phyloP scores from a whole-genome alignment of 2,797 vertebrate species.

The Trichosurus vulpecula region DNA sequence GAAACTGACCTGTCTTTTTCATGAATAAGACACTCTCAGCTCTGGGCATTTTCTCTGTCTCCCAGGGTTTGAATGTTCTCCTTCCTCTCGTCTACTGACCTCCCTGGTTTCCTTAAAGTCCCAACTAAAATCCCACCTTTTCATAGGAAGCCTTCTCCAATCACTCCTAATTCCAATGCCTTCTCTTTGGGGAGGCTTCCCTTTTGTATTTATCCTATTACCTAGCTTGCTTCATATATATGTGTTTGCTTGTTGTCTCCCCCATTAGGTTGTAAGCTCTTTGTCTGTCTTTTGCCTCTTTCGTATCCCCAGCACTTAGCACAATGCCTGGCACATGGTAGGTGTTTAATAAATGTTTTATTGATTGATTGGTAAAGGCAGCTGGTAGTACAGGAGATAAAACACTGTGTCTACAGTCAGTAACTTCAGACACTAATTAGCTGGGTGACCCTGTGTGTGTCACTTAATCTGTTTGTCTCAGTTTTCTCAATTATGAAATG shows the following conservation, averaged over 20 bases:
- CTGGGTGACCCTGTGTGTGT: neutral
- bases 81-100: neutral
- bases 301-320: neutral
- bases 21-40: neutral
- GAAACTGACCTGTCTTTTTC: neutral
- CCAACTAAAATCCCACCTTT: neutral
- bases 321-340: neutral
- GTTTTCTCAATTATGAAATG: neutral
- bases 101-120: neutral
- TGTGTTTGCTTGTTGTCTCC: neutral
- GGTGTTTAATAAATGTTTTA: neutral
- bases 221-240: neutral
- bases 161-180: neutral
- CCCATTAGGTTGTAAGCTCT: neutral
- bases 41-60: neutral
- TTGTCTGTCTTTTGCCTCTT: neutral
- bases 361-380: neutral
- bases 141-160: neutral
- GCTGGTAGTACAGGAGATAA: neutral
- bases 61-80: neutral
- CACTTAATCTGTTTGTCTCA: neutral
- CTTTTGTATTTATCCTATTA: neutral
- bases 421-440: neutral
- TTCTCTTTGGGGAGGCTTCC: no score
- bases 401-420: neutral